These are phyloP conservation scores for Dicaeum eximium DNA, from an alignment of 2,113 vertebrate species.

Conservation along the genomic window DNA sequence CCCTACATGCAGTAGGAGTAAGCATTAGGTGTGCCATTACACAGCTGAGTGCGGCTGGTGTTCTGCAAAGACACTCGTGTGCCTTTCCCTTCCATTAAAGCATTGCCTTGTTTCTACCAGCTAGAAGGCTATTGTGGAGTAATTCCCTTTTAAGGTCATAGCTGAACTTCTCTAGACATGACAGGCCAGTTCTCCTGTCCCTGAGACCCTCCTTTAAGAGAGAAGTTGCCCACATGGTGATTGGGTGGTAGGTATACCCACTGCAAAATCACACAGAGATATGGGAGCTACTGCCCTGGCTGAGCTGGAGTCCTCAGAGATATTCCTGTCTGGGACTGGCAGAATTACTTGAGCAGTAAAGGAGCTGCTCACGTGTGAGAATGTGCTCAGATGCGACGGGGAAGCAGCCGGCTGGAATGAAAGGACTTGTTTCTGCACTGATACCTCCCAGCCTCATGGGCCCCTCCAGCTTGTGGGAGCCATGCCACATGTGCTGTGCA, in stretches of 20 bases:
- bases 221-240: accelerated
- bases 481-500: accelerated
- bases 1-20: background rate
- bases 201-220: background rate
- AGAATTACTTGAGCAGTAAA: background rate
- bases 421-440: background rate
- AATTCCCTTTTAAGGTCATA: background rate
- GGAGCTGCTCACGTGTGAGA: background rate
- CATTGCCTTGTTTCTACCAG: background rate
- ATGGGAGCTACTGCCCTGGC: background rate
- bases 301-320: background rate
- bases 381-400: background rate
- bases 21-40: background rate
- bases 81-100: background rate
- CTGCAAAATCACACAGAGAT: background rate
- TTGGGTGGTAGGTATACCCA: background rate
- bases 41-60: background rate
- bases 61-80: background rate
- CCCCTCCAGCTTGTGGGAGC: background rate
- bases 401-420: accelerated
- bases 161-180: background rate
- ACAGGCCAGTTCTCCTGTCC: background rate
- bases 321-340: background rate
- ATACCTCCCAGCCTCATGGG: background rate
- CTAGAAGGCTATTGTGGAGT: background rate